Percentiles rank a stretch among this genome's conserved stretches.
Evolutionary conservation across 2,113 vertebrate species (phyloP).

Genomic region (Laticauda colubrina): DNA sequence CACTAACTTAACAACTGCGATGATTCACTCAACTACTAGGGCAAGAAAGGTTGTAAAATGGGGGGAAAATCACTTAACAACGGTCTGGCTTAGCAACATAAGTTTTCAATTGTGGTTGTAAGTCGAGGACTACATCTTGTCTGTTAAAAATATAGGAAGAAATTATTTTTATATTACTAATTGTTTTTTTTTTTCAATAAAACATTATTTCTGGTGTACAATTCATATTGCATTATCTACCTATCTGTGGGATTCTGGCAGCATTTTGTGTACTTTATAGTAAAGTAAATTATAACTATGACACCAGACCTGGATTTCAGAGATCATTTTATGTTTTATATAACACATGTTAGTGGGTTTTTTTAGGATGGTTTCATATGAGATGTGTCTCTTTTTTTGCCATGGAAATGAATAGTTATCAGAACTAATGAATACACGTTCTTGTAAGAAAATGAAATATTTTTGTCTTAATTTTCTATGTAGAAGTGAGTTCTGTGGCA

Average conservation of each 20-base stretch:
- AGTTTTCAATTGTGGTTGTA: neutral
- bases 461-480: neutral
- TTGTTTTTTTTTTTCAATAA: neutral
- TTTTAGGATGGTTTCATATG: neutral
- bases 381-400: neutral
- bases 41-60: neutral
- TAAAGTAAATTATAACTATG: constrained; percentile 33
- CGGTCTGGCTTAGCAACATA: neutral
- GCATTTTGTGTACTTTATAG: neutral
- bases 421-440: neutral
- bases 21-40: neutral
- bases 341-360: too few species aligned
- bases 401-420: neutral
- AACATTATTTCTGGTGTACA: neutral
- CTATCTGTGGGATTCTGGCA: neutral
- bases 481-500: neutral
- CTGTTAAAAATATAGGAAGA: neutral
- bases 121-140: neutral
- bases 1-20: neutral
- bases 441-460: neutral
- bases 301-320: neutral
- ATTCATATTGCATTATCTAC: neutral
- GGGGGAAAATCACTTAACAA: neutral
- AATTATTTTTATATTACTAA: neutral
- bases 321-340: constrained; percentile 10